Evolutionary conservation across 1,140 invertebrate species (phyloP).

Genomic region (Macrostomum lignano): DNA sequence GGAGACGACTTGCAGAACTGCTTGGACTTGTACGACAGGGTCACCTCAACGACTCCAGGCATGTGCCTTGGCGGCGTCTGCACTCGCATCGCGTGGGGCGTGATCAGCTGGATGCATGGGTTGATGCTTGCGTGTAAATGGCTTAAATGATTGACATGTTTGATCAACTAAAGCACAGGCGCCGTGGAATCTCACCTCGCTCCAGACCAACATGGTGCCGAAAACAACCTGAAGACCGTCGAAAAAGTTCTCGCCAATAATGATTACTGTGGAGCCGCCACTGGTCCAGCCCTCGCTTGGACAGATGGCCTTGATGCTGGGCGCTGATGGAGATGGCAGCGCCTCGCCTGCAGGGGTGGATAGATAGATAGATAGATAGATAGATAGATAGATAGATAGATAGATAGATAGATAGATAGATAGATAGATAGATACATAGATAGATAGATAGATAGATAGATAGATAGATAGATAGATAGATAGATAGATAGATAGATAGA

Average conservation of each 20-base stretch:
- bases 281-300: slow-evolving; percentile 90
- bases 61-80: slow-evolving; percentile 86
- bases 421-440: too few relatives aligned
- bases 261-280: slow-evolving; percentile 78
- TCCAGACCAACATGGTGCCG: slow-evolving; percentile 95
- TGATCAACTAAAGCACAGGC: too few relatives aligned
- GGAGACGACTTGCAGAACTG: slow-evolving; percentile 93
- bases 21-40: slow-evolving; percentile 88
- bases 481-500: too few relatives aligned
- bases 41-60: slow-evolving; percentile 91
- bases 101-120: slow-evolving; percentile 66
- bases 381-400: too few relatives aligned
- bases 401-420: too few relatives aligned
- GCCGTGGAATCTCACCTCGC: slow-evolving; percentile 57
- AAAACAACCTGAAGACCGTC: slow-evolving; percentile 94
- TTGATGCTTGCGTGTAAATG: too few relatives aligned
- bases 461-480: too few relatives aligned
- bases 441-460: too few relatives aligned
- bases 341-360: too few relatives aligned
- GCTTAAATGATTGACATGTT: too few relatives aligned
- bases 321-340: too few relatives aligned
- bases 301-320: slow-evolving; percentile 90
- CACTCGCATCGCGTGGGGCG: slow-evolving; percentile 85
- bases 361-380: too few relatives aligned
- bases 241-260: slow-evolving; percentile 97